A percentile compares a stretch with the other conserved stretches of the same genome.
These are phyloP conservation scores for Hydriomena furcata DNA, from an alignment of 2,888 invertebrate species.

Conservation along the genomic window DNA sequence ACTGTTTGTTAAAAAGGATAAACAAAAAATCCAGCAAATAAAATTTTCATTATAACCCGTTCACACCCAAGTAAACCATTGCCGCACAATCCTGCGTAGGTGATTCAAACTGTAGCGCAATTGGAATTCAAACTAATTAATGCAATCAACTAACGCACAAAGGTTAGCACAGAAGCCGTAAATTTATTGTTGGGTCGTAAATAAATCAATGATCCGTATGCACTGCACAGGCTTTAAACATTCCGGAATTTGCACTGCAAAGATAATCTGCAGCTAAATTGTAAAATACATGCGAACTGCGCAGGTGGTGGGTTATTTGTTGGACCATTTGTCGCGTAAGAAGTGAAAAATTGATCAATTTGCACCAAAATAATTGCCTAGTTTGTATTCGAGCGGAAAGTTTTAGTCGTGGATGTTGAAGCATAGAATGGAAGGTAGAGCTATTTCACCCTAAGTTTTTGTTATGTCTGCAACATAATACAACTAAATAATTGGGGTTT, in stretches of 20 bases:
- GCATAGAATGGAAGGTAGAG: too few relatives aligned
- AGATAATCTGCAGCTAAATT: constrained; percentile 25
- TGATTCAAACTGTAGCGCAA: constrained; percentile 20
- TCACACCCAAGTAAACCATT: not conserved
- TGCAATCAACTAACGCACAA: constrained; percentile 33
- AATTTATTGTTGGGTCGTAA: constrained; percentile 38
- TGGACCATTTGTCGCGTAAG: constrained; percentile 24
- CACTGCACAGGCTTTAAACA: constrained; percentile 23
- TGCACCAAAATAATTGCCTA: constrained; percentile 11
- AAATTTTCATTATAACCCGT: not conserved
- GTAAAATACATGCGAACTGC: constrained; percentile 23
- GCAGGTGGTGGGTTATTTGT: constrained; percentile 26
- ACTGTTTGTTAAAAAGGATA: too few relatives aligned
- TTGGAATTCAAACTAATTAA: constrained; percentile 39
- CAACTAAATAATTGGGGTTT: too few relatives aligned
- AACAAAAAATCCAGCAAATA: too few relatives aligned
- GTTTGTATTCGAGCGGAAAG: not conserved
- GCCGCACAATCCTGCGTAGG: constrained; percentile 14
- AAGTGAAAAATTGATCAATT: constrained; percentile 22
- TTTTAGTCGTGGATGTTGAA: too few relatives aligned
- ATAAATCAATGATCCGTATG: constrained; percentile 33
- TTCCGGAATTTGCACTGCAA: constrained; percentile 24
- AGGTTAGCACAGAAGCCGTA: constrained; percentile 37
- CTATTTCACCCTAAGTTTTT: too few relatives aligned
- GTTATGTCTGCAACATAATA: too few relatives aligned